Conservation (phyloP, 2,113 vertebrate species). For the Carlito syrichta region DNA sequence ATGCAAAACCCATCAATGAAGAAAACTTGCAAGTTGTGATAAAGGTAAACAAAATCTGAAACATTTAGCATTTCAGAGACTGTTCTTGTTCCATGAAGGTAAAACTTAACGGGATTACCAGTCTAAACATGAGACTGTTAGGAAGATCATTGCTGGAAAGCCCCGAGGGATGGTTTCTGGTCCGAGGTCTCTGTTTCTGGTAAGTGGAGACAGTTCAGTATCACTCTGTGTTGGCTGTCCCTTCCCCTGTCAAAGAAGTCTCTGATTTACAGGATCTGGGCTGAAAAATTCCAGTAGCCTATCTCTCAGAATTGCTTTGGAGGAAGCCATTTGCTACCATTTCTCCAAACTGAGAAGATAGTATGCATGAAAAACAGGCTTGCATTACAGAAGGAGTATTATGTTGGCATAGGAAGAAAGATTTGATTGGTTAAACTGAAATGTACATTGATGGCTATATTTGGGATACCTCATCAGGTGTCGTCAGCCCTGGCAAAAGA, state of each 20-base stretch:
- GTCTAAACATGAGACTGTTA: background rate
- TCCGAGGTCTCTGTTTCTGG: background rate
- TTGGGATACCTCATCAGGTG: background rate
- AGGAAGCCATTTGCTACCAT: background rate
- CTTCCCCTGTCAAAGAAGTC: background rate
- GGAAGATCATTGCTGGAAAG: background rate
- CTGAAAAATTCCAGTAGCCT: background rate
- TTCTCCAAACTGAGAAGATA: background rate
- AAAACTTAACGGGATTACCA: background rate
- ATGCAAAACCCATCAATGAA: background rate
- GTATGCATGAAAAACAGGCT: background rate
- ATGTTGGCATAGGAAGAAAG: background rate
- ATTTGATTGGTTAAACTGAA: background rate
- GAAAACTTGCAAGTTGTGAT: background rate
- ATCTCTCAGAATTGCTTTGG: background rate
- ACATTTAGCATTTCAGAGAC: background rate
- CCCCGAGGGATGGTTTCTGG: background rate
- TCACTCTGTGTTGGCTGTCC: background rate
- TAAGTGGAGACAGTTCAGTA: background rate
- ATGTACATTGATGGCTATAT: background rate
- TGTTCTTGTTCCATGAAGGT: background rate
- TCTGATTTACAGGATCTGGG: background rate
- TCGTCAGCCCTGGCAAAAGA: background rate
- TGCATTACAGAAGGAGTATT: background rate
- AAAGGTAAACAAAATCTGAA: constrained; percentile 25